These are phyloP conservation scores for Tretioscincus oriximinensis DNA, from an alignment of 2,113 vertebrate genomes.

Conservation along the genomic window DNA sequence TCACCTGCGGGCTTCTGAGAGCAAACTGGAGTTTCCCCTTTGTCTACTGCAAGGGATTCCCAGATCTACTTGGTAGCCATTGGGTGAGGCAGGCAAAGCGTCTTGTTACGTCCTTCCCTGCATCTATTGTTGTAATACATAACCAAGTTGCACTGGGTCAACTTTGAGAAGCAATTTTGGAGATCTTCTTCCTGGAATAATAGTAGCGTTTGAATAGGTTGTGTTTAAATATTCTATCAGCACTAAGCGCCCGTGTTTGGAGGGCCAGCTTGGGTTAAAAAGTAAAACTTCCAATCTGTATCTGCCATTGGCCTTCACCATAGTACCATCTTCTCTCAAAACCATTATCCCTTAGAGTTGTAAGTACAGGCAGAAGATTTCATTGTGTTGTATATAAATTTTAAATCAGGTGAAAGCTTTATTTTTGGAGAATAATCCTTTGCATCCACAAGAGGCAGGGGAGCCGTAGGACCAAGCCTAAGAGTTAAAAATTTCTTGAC, in stretches of 20 bases:
- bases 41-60: too few relatives aligned
- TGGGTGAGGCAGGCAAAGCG: background rate
- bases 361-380: background rate
- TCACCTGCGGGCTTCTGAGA: too few relatives aligned
- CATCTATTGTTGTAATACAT: background rate
- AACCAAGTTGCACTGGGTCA: background rate
- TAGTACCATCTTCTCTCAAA: too few relatives aligned
- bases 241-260: too few relatives aligned
- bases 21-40: too few relatives aligned
- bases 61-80: too few relatives aligned
- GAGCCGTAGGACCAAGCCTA: background rate
- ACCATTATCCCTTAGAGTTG: background rate
- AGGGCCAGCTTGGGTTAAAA: too few relatives aligned
- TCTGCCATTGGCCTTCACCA: too few relatives aligned
- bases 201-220: background rate
- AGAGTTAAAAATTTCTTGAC: conserved; percentile 28
- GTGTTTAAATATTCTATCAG: too few relatives aligned
- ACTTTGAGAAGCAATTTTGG: background rate
- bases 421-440: background rate
- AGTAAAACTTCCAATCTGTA: background rate
- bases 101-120: background rate
- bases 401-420: background rate
- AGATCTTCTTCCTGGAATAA: background rate
- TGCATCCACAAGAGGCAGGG: background rate
- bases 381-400: background rate